phyloP scores from a whole-genome alignment of 1,140 invertebrate species.

The Magallana gigas region DNA sequence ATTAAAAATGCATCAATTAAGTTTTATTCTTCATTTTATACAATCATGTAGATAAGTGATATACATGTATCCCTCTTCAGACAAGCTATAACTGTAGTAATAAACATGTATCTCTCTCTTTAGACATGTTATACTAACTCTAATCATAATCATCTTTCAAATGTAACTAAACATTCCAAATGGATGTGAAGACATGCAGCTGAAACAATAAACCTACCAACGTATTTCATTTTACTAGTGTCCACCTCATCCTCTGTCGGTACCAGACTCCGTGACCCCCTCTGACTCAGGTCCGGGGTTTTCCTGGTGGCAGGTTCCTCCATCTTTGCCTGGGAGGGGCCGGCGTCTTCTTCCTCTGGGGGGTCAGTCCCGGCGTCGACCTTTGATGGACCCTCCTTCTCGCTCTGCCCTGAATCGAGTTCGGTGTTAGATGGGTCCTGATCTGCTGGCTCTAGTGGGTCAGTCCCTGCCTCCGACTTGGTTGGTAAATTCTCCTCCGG shows the following conservation, averaged over 20 bases:
- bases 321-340: not conserved
- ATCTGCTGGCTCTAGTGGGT: not conserved
- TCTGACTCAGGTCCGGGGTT: slow-evolving; percentile 49
- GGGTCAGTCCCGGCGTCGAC: slow-evolving; percentile 20
- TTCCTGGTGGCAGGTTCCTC: slow-evolving; percentile 26
- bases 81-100: too few relatives aligned
- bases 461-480: slow-evolving; percentile 33
- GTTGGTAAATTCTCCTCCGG: not conserved
- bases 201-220: slow-evolving; percentile 56
- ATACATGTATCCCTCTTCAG: too few relatives aligned
- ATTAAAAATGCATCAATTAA: not conserved
- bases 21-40: too few relatives aligned
- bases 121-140: too few relatives aligned
- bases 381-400: not conserved
- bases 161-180: too few relatives aligned
- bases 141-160: too few relatives aligned
- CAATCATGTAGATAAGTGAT: too few relatives aligned
- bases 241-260: slow-evolving; percentile 62
- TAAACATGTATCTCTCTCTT: too few relatives aligned
- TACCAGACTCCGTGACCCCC: slow-evolving; percentile 57
- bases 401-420: not conserved
- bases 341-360: not conserved
- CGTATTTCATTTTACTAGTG: slow-evolving; percentile 50
- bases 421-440: not conserved
- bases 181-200: not conserved